Conservation (phyloP, 1,140 invertebrate species). For the Planococcus citri region DNA sequence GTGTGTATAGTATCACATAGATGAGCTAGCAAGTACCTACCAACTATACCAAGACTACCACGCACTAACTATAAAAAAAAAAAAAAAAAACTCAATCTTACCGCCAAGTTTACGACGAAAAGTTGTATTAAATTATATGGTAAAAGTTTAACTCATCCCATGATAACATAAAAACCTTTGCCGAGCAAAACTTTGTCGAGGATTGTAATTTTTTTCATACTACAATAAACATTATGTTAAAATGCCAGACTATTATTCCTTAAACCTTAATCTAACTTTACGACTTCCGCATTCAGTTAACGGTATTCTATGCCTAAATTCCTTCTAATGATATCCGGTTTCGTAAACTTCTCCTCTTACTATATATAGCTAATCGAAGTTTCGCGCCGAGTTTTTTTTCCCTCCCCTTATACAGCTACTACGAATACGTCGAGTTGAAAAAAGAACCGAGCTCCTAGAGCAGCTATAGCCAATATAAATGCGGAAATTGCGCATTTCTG, state of each 20-base stretch:
- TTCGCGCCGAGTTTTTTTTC: too few relatives aligned
- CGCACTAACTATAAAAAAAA: too few relatives aligned
- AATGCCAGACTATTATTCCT: neutral
- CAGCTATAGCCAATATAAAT: neutral
- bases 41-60: too few relatives aligned
- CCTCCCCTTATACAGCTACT: too few relatives aligned
- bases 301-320: neutral
- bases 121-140: slow-evolving; percentile 8
- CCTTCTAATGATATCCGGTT: neutral
- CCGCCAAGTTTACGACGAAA: slow-evolving; percentile 1
- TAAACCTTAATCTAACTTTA: neutral
- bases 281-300: neutral
- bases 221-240: slow-evolving; percentile 4
- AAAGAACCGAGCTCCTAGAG: neutral
- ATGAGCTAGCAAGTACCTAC: too few relatives aligned
- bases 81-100: neutral
- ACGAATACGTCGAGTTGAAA: too few relatives aligned
- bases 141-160: neutral
- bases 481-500: neutral
- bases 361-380: neutral
- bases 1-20: too few relatives aligned
- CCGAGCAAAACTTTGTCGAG: neutral
- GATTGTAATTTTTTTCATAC: neutral
- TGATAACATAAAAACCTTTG: neutral
- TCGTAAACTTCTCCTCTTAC: neutral